Conservation (phyloP, 2,888 invertebrate genomes). For the Mythimna vitellina region DNA sequence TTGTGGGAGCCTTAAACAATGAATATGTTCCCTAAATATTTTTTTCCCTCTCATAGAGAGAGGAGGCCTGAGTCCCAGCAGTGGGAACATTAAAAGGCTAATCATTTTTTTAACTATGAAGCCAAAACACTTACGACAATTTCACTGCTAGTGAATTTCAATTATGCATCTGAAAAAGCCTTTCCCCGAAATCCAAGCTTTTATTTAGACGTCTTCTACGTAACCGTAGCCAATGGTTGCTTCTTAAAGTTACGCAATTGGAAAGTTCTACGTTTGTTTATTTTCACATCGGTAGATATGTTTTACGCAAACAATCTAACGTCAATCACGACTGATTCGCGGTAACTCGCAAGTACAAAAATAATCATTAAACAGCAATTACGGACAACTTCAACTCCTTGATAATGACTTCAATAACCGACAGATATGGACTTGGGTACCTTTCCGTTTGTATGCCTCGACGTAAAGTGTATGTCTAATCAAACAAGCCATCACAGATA, state of each 20-base stretch:
- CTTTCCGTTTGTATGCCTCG: background rate
- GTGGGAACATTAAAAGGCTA: no score
- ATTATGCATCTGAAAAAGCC: constrained; percentile 17
- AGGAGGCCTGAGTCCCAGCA: no score
- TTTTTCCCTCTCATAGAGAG: no score
- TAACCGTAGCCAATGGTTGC: constrained; percentile 48
- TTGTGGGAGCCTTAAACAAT: no score
- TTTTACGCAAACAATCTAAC: constrained; percentile 69
- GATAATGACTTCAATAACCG: constrained; percentile 60
- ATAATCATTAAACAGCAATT: constrained; percentile 65
- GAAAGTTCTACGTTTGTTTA: constrained; percentile 64
- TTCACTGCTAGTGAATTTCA: background rate
- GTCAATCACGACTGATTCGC: constrained; percentile 61
- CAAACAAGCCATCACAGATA: background rate
- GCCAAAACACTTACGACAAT: background rate
- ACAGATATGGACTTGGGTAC: constrained; percentile 54
- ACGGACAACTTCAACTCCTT: constrained; percentile 63
- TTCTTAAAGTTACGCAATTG: constrained; percentile 59
- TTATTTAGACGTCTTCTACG: constrained; percentile 41
- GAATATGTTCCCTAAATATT: no score
- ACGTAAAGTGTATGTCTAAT: background rate
- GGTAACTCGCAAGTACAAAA: constrained; percentile 55
- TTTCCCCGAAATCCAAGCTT: constrained; percentile 25
- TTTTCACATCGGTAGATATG: constrained; percentile 64
- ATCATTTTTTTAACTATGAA: no score